A percentile compares a stretch with the other conserved stretches of the same genome.
These are phyloP conservation scores for Corynorhinus townsendii DNA, from an alignment of 2,113 vertebrate species.

Conservation along the genomic window DNA sequence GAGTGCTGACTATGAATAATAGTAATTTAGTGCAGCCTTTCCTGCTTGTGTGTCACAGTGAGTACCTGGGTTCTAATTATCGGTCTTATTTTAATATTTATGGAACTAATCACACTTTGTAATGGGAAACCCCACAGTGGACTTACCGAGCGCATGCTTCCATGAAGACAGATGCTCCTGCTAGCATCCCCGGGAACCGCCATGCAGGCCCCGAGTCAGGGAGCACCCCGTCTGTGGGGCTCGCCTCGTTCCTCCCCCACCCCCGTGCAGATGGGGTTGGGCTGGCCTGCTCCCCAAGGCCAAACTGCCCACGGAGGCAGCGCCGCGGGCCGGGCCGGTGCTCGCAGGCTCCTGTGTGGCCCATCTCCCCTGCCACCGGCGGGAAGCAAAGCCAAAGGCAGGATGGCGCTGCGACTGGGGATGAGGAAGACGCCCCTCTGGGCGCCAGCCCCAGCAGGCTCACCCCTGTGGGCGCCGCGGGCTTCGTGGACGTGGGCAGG, in stretches of 20 bases:
- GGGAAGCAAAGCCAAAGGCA: not conserved
- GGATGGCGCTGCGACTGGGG: accelerated
- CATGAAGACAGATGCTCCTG: conserved; percentile 77
- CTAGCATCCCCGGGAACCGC: conserved; percentile 36
- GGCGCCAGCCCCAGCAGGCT: not conserved
- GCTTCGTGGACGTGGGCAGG: accelerated
- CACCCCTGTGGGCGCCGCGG: accelerated
- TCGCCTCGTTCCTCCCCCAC: accelerated
- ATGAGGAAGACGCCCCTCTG: not conserved
- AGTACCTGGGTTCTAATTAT: conserved; percentile 81
- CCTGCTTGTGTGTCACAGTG: conserved; percentile 72
- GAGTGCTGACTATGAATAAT: conserved; percentile 65
- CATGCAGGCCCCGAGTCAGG: not conserved
- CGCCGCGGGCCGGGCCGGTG: accelerated
- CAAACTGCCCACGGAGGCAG: not conserved
- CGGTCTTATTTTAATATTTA: conserved; percentile 83
- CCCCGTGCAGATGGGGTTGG: not conserved
- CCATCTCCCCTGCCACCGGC: accelerated
- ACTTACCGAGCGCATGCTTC: conserved; percentile 78
- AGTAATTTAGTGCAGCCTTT: conserved; percentile 71
- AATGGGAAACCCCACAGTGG: conserved; percentile 79
- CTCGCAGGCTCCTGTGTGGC: not conserved
- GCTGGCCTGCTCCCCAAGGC: not conserved
- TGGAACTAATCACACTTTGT: conserved; percentile 82
- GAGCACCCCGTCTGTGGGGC: not conserved